Base-by-base conservation (phyloP, 2,113 vertebrate genomes). In the Hydrochoerus hydrochaeris region DNA sequence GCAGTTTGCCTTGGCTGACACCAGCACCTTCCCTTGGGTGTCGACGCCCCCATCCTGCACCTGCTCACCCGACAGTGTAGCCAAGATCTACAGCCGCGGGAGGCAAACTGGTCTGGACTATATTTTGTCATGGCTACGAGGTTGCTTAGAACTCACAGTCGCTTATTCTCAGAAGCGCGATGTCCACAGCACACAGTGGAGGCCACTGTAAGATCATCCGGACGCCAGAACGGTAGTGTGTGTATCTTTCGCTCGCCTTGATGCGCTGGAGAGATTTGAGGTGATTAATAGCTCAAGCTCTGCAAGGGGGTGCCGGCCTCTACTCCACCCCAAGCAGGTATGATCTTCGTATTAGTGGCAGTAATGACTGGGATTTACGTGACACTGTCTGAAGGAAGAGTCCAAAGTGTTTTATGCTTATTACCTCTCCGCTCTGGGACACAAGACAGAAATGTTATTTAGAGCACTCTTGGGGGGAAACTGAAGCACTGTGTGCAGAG, bases 1-100 rank as follows among this genome's bases (percentile, higher is more conserved):
- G 98, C 97, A 90, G 94, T 98, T 98, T 98, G 98, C 98, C 98
- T 97, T 91, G 84, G 97, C 97, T 98, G 98, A 98, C 97, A 97
- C 93, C 96, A 97, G 98, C 95, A 96, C 98, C 98, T 98, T 98
- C 17, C 98, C 98, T 97, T 95, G 88, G 95, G 96, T 97, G 95
- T 97, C 96, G 97, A 96, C 97, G 96, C 98, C 95, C 97, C 97
- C 96, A 88, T 97, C 97, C 98, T 97, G 97, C 58, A 78, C 88
- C 81, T 65, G 91, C 95, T 96, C 94, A 78, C 94, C 84, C 91
- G 1, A 17, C 94, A 85, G 90, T 93, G 96, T 88, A 97, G 98
- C 97, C 98, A 97, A 98, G 97, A 87, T 97, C 86, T 97, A 97
- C 98, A 97, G 12, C 93, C 49, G 38, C 87, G 88, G 96, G 96